Evolutionary conservation across 2,797 vertebrate genomes (phyloP), one percentile per base, ranked within the genome.

Genomic region (Paedocypris micromegethes): DNA sequence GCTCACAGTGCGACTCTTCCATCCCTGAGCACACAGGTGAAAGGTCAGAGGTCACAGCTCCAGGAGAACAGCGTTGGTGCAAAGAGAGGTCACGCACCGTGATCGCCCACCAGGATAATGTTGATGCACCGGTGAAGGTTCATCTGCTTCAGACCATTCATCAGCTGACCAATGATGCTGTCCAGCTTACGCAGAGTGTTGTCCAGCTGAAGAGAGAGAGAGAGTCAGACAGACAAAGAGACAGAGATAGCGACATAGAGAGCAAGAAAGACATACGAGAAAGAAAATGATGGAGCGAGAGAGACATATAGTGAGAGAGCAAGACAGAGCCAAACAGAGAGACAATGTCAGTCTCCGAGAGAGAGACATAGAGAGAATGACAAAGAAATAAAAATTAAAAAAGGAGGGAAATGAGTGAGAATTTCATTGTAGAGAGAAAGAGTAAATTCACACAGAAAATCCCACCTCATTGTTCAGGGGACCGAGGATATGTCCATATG

Each of bases 61-160:
- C 23, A 23, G 23, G 23, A 23, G 23, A 23, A 23, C 23, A 23
- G 23, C 23, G 23, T 1, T 23, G 23, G 23, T 23, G 23, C 23
- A 23, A 23, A 23, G 23, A 23, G 23, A 23, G 23, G 23, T 23
- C 23, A 23, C 48, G 73, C 91, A 97, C 97, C 97, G 3, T 99
- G 97, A 73, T 99, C 97, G 67, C 96, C 96, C 4, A 99, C 94
- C 62, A 99, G 86, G 83, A 99, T 93, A 83, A 99, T 86, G 52
- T 99, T 98, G 63, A 94, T 91, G 75, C 97, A 99, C 64, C 93
- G 92, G 70, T 99, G 95, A 5, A 99, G 89, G 72, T 94, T 93
- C 86, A 97, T 83, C 74, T 99, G 97, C 75, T 98, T 98, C 78
- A 99, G 83, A 0, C 97, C 97, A 47, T 97, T 95, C 97, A 99